Evolutionary conservation across 2,113 vertebrate genomes (phyloP).

Genomic region (Ceyx melanurus): DNA sequence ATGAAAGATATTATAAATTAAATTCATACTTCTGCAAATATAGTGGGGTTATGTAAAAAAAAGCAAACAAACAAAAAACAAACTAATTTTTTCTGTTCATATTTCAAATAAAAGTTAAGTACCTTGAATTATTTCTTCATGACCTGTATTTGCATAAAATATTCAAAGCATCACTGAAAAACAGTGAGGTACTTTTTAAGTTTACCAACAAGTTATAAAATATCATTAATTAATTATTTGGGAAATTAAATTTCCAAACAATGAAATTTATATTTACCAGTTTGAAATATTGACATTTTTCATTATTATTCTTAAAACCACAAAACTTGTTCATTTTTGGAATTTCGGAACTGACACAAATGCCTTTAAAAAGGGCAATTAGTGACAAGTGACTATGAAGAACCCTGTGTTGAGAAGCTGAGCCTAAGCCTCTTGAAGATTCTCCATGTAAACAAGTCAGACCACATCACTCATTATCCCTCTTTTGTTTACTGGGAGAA

Average conservation of each 20-base stretch:
- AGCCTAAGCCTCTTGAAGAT: conserved; percentile 90
- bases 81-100: neutral
- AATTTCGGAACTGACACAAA: conserved; percentile 78
- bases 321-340: conserved; percentile 61
- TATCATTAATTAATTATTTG: neutral
- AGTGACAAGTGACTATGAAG: conserved; percentile 83
- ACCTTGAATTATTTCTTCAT: neutral
- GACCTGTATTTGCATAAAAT: neutral
- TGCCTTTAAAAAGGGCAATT: conserved; percentile 86
- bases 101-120: neutral
- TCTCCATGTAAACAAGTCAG: conserved; percentile 85
- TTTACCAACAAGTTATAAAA: neutral
- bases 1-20: neutral
- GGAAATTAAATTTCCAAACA: neutral
- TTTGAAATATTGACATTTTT: conserved; percentile 54
- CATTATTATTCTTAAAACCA: conserved; percentile 44
- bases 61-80: too few species aligned
- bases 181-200: neutral
- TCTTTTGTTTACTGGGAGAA: conserved; percentile 86
- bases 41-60: neutral
- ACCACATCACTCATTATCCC: conserved; percentile 85
- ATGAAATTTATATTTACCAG: neutral
- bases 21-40: neutral
- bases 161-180: neutral
- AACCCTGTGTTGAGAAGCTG: conserved; percentile 79